phyloP scores from a whole-genome alignment of 2,797 vertebrate species.

The Cynopterus sphinx region DNA sequence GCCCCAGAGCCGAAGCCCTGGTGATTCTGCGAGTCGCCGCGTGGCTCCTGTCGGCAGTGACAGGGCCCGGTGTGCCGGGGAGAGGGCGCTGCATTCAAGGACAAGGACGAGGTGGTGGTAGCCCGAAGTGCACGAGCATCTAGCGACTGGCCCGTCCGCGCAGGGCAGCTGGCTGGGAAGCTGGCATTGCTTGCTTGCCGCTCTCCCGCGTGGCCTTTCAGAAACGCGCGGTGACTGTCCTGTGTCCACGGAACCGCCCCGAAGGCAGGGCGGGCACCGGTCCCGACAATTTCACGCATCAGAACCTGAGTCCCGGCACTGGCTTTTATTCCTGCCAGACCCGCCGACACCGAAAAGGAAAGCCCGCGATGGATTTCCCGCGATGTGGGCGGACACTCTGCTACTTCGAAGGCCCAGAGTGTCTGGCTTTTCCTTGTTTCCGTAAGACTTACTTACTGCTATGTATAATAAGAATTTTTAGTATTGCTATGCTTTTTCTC shows the following conservation, averaged over 20 bases:
- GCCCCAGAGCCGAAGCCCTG: background rate
- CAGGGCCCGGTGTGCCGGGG: background rate
- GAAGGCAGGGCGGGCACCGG: background rate
- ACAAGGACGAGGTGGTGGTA: background rate
- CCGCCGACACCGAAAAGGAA: background rate
- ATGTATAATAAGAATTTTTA: slow-evolving; percentile 7
- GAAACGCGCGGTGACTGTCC: background rate
- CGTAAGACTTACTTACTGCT: background rate
- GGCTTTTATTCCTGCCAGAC: background rate
- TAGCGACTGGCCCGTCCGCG: no score
- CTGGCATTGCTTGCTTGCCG: background rate
- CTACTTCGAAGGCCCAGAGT: background rate
- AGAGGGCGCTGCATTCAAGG: background rate
- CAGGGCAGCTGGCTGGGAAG: background rate
- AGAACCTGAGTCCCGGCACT: fast-evolving
- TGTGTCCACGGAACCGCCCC: background rate
- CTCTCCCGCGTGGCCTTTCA: background rate
- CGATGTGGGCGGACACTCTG: background rate
- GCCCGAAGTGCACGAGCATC: background rate
- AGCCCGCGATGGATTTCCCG: background rate
- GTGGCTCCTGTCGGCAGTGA: background rate
- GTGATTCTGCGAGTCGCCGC: background rate
- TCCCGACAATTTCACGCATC: background rate
- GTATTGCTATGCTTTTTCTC: background rate
- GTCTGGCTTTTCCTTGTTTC: slow-evolving; percentile 42